Conservation (phyloP, 53 echinoderm and acorn worm genomes). For the Astropecten irregularis region DNA sequence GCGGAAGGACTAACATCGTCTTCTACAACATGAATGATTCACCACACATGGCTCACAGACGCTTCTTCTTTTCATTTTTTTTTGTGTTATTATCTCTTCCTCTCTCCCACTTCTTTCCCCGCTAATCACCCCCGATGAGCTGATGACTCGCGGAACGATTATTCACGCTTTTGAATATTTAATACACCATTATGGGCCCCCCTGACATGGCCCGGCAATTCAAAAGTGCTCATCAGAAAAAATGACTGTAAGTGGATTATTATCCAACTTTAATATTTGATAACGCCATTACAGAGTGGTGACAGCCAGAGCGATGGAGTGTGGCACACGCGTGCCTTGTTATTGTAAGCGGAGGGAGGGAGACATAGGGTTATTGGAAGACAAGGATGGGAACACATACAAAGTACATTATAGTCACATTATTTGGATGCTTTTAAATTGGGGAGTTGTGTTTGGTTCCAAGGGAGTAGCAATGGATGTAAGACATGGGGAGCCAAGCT, state of each 20-base stretch:
- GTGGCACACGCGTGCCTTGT: slow-evolving; percentile 17
- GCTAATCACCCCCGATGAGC: slow-evolving; percentile 33
- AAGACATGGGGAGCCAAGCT: too few relatives aligned
- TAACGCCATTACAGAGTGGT: slow-evolving; percentile 45
- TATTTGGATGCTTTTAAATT: neutral
- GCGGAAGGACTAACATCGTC: neutral
- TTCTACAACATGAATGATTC: slow-evolving; percentile 5
- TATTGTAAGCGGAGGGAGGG: slow-evolving; percentile 13
- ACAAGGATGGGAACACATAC: neutral
- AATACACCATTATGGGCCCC: slow-evolving; percentile 46
- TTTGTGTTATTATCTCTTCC: neutral
- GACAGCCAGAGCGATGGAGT: slow-evolving; percentile 19
- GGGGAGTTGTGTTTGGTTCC: too few relatives aligned
- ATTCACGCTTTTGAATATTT: slow-evolving; percentile 50
- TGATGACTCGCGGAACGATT: slow-evolving; percentile 27
- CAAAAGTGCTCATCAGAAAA: slow-evolving; percentile 53
- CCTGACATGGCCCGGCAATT: slow-evolving; percentile 25
- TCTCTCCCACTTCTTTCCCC: neutral
- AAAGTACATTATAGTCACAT: neutral
- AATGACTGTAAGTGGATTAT: slow-evolving; percentile 56
- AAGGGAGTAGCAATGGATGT: too few relatives aligned
- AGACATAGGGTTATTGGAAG: neutral
- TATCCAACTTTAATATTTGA: slow-evolving; percentile 53
- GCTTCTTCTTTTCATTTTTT: neutral
- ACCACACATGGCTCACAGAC: neutral